phyloP scores from a whole-genome alignment of 2,888 invertebrate species.

The Dendrolimus houi region DNA sequence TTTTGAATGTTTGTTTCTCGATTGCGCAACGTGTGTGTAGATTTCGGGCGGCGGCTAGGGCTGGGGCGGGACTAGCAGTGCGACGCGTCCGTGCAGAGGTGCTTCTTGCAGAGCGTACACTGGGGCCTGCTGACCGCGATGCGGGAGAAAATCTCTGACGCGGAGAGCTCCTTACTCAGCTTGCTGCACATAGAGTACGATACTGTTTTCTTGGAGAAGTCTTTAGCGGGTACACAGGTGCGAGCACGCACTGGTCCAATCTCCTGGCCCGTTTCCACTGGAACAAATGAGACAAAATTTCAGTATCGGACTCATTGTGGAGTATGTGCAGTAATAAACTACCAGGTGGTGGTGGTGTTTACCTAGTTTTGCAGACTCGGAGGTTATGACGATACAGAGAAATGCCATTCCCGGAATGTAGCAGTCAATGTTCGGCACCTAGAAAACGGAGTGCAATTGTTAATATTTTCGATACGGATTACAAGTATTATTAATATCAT shows the following conservation, averaged over 20 bases:
- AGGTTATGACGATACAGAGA: conserved; percentile 62
- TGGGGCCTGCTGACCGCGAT: conserved; percentile 57
- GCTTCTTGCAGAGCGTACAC: conserved; percentile 61
- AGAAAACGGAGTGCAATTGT: conserved; percentile 1
- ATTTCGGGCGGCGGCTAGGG: background rate
- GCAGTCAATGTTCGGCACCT: conserved; percentile 69
- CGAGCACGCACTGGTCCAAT: conserved; percentile 66
- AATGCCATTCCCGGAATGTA: conserved; percentile 70
- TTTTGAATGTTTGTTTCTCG: background rate
- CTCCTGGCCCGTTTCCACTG: conserved; percentile 65
- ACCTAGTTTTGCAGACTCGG: conserved; percentile 65
- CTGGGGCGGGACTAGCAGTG: conserved; percentile 35
- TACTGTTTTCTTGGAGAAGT: conserved; percentile 64
- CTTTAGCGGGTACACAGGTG: conserved; percentile 64
- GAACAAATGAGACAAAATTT: conserved; percentile 6
- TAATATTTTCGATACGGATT: too few species aligned
- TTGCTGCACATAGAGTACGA: conserved; percentile 66
- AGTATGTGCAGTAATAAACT: too few species aligned
- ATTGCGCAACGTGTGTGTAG: conserved; percentile 1
- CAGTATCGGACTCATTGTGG: too few species aligned
- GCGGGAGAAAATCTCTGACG: conserved; percentile 64
- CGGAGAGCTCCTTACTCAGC: conserved; percentile 60
- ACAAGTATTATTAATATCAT: too few species aligned
- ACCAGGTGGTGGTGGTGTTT: conserved; percentile 11
- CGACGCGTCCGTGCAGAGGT: conserved; percentile 54